These are phyloP conservation scores for Pimpla rufipes DNA, from an alignment of 2,888 invertebrate species.

Conservation along the genomic window DNA sequence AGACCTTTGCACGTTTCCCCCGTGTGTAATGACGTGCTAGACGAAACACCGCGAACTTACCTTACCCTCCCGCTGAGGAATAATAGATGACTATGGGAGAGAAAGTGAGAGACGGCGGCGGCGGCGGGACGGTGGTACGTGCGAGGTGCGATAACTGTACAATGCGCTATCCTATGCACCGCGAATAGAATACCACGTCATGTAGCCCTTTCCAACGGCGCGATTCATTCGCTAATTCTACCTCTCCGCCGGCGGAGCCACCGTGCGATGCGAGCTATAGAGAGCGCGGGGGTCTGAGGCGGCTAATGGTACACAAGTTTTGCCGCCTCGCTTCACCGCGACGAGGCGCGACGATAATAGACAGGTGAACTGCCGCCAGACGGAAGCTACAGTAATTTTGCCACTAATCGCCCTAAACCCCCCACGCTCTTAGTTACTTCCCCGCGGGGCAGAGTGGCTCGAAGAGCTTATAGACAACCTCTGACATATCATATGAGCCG, in stretches of 20 bases:
- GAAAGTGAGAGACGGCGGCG: constrained; percentile 9
- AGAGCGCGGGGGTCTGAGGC: neutral
- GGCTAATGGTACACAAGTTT: constrained; percentile 40
- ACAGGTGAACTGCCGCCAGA: constrained; percentile 54
- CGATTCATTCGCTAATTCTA: constrained; percentile 53
- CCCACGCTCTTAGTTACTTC: neutral
- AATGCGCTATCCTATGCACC: constrained; percentile 39
- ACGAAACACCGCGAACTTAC: constrained; percentile 57
- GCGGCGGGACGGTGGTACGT: neutral
- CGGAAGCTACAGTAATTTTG: constrained; percentile 36
- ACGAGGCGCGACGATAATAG: constrained; percentile 54
- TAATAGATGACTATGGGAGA: constrained; percentile 74
- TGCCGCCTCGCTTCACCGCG: constrained; percentile 32
- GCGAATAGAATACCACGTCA: constrained; percentile 51
- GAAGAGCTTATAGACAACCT: neutral
- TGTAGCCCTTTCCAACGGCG: constrained; percentile 15
- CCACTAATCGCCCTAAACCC: constrained; percentile 21
- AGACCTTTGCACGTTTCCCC: constrained; percentile 36
- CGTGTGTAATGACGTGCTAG: constrained; percentile 46
- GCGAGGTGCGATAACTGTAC: constrained; percentile 16
- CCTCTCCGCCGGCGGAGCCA: constrained; percentile 20
- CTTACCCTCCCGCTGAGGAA: constrained; percentile 62
- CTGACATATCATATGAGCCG: neutral
- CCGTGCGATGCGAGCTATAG: neutral
- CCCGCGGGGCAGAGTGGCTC: no score